These are phyloP conservation scores for Panurus biarmicus DNA, from an alignment of 2,113 vertebrate species.

Conservation along the genomic window DNA sequence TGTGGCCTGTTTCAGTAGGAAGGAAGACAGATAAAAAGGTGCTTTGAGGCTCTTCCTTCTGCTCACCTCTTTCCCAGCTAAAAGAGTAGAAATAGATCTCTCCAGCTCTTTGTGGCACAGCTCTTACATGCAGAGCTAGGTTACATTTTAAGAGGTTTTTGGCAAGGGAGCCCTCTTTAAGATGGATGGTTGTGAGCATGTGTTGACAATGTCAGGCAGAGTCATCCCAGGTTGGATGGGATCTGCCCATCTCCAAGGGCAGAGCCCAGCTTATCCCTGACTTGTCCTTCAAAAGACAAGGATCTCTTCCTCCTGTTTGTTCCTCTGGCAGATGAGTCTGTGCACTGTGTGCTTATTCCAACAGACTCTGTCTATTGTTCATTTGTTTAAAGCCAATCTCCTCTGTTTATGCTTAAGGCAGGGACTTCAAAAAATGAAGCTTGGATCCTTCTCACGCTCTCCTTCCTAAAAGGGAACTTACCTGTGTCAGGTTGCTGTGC, in stretches of 20 bases:
- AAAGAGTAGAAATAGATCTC: not conserved
- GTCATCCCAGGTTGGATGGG: not conserved
- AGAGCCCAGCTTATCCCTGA: not conserved
- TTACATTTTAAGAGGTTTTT: not conserved
- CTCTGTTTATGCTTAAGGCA: not conserved
- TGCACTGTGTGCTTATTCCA: not conserved
- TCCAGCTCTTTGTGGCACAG: not conserved
- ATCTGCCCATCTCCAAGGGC: not conserved
- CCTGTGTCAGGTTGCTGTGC: not conserved
- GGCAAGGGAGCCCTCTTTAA: not conserved
- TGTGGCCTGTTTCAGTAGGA: not conserved
- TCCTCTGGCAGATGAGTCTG: not conserved
- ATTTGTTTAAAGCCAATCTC: not conserved
- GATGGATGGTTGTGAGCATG: not conserved
- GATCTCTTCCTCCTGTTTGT: not conserved
- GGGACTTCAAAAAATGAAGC: not conserved
- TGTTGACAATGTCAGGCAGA: not conserved
- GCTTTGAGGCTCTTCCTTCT: not conserved
- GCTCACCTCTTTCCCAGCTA: not conserved
- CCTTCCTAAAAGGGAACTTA: not conserved
- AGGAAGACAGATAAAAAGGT: not conserved
- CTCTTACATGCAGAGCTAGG: not conserved
- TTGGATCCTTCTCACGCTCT: not conserved
- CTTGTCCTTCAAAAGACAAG: not conserved
- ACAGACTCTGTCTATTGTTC: not conserved